Percentiles rank a stretch among this genome's conserved stretches.
phyloP scores from a whole-genome alignment of 35 echinoderm and acorn worm genomes.

The Ophioderma brevispina region DNA sequence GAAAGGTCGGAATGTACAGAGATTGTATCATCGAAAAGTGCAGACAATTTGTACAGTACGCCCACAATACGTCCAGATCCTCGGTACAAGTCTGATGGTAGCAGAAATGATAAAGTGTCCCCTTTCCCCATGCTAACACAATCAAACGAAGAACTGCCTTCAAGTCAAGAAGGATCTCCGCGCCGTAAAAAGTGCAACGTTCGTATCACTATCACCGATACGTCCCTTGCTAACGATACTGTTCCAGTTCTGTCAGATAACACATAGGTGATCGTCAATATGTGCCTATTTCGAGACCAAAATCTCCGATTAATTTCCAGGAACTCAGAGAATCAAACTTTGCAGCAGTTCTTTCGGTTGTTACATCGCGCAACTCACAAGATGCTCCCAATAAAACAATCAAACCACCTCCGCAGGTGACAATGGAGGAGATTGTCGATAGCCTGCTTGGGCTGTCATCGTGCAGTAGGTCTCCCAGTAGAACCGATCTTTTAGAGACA shows the following conservation, averaged over 20 bases:
- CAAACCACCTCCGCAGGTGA: constrained; percentile 34
- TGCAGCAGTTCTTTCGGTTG: constrained; percentile 16
- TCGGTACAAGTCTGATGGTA: constrained; percentile 20
- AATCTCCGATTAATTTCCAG: constrained; percentile 25
- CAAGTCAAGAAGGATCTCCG: not conserved
- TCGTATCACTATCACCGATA: constrained; percentile 20
- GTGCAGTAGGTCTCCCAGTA: not conserved
- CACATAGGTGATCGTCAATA: constrained; percentile 12
- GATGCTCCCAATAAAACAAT: not conserved
- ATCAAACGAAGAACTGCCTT: not conserved
- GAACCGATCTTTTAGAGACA: not conserved
- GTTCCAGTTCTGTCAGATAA: not conserved
- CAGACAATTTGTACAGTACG: not conserved
- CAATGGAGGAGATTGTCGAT: constrained; percentile 71
- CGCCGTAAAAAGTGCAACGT: constrained; percentile 13
- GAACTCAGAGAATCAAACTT: constrained; percentile 37
- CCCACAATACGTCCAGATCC: constrained; percentile 6
- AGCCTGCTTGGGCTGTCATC: constrained; percentile 48
- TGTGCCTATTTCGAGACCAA: not conserved
- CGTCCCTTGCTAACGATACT: not conserved
- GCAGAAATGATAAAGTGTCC: constrained; percentile 23
- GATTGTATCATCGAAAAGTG: not conserved
- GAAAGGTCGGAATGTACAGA: not conserved
- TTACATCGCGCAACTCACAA: not conserved
- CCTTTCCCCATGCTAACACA: constrained; percentile 32